A percentile compares a stretch with the other conserved stretches of the same genome.
These are phyloP conservation scores for Xylocopa sonorina DNA, from an alignment of 1,140 invertebrate genomes.

Conservation along the genomic window DNA sequence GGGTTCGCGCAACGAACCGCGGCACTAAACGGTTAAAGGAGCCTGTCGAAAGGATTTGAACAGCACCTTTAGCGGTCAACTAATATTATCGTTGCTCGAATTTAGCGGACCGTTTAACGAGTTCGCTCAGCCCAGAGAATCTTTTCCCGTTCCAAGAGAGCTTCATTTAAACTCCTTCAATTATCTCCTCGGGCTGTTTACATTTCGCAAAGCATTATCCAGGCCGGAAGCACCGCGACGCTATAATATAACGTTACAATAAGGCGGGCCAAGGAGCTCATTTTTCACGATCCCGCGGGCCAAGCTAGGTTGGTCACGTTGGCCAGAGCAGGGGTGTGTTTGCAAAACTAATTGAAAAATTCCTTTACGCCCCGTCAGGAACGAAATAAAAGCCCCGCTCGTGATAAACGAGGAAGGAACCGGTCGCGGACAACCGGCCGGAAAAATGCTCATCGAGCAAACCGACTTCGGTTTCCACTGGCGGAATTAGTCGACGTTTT, in stretches of 20 bases:
- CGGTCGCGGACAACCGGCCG: slow-evolving; percentile 34
- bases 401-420: slow-evolving; percentile 63
- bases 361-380: slow-evolving; percentile 54
- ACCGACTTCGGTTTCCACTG: slow-evolving; percentile 42
- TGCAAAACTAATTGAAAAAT: slow-evolving; percentile 67
- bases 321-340: slow-evolving; percentile 5
- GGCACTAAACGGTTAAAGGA: not conserved
- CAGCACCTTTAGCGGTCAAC: not conserved
- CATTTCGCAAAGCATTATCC: slow-evolving; percentile 35
- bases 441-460: slow-evolving; percentile 59
- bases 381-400: slow-evolving; percentile 55
- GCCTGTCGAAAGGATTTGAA: not conserved
- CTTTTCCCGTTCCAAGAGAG: not conserved
- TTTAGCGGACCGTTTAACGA: slow-evolving; percentile 19
- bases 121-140: not conserved
- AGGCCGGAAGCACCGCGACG: not conserved
- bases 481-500: slow-evolving; percentile 63
- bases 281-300: slow-evolving; percentile 40
- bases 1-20: too few relatives aligned
- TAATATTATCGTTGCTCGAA: not conserved
- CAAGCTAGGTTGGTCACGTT: slow-evolving; percentile 44
- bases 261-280: slow-evolving; percentile 32
- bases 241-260: not conserved
- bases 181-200: slow-evolving; percentile 37
- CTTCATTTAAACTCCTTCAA: slow-evolving; percentile 31